Evolutionary conservation across 37 sponge, comb jelly and placozoan species (phyloP).

Genomic region (Haliclona indistincta): DNA sequence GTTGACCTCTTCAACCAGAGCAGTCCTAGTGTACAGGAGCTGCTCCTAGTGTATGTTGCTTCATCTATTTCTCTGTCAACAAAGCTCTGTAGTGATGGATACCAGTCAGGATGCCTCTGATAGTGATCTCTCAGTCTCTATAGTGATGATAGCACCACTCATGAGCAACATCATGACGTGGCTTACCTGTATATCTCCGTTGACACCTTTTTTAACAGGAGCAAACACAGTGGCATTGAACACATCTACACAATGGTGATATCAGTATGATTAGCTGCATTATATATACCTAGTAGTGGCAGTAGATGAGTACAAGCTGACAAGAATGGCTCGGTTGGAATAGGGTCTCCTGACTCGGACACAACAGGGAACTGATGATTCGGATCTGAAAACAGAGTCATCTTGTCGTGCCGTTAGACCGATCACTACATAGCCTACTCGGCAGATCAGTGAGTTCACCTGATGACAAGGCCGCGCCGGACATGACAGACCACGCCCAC

Average conservation of each 20-base stretch:
- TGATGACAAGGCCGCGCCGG: no score
- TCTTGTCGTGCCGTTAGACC: neutral
- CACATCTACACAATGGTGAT: conserved; percentile 36
- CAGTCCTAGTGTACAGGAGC: conserved; percentile 74
- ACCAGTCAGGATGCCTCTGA: conserved; percentile 41
- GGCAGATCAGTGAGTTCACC: no score
- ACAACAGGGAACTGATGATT: conserved; percentile 47
- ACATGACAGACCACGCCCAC: no score
- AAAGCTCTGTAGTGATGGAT: conserved; percentile 57
- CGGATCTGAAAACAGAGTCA: conserved; percentile 70
- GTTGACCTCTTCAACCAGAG: conserved; percentile 84
- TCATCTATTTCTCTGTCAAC: conserved; percentile 76
- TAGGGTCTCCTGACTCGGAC: conserved; percentile 50
- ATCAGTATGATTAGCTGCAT: neutral
- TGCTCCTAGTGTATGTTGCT: conserved; percentile 41
- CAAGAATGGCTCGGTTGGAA: conserved; percentile 63
- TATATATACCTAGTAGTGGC: conserved; percentile 66
- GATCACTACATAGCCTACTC: neutral
- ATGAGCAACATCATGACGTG: neutral
- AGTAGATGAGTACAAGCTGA: conserved; percentile 59
- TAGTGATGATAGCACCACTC: neutral
- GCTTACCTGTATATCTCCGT: conserved; percentile 67
- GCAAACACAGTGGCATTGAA: conserved; percentile 65
- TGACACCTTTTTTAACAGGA: conserved; percentile 82
- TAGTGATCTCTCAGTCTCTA: conserved; percentile 59